A percentile compares a stretch with the other conserved stretches of the same genome.
Conservation (phyloP, 2,113 vertebrate species). For the Peromyscus maniculatus region DNA sequence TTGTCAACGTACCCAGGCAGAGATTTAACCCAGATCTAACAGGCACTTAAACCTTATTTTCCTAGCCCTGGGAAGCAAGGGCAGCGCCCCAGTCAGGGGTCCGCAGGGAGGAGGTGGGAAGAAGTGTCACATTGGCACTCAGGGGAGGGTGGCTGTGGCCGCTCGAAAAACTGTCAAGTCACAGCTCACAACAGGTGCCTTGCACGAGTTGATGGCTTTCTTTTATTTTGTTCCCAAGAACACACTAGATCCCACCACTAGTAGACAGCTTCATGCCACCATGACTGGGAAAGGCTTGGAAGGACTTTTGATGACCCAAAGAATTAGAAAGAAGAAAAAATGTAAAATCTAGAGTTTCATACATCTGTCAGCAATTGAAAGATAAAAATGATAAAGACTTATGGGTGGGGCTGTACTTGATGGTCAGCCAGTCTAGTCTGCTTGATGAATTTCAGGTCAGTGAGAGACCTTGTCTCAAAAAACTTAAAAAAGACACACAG, state of each 20-base stretch:
- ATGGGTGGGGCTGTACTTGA: constrained; percentile 80
- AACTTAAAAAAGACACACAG: background rate
- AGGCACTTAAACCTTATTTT: background rate
- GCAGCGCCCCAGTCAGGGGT: too few relatives aligned
- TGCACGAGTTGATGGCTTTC: constrained; percentile 51
- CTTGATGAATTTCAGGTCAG: background rate
- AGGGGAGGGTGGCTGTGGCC: background rate
- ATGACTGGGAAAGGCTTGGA: constrained; percentile 88
- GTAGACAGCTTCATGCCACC: constrained; percentile 88
- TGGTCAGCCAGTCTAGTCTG: background rate
- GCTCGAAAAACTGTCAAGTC: background rate
- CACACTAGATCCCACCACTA: constrained; percentile 44
- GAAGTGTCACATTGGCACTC: background rate
- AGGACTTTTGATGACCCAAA: constrained; percentile 93
- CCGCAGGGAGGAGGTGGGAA: background rate
- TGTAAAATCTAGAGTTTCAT: constrained; percentile 94
- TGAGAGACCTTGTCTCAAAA: background rate
- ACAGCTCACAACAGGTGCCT: background rate
- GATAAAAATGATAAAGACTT: constrained; percentile 94
- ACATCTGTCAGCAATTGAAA: constrained; percentile 93
- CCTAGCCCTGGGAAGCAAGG: background rate
- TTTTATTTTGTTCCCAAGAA: background rate
- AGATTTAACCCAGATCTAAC: background rate
- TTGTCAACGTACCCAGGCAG: background rate
- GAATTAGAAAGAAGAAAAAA: constrained; percentile 91